Evolutionary conservation across 2,113 vertebrate species (phyloP).

Genomic region (Progne subis): DNA sequence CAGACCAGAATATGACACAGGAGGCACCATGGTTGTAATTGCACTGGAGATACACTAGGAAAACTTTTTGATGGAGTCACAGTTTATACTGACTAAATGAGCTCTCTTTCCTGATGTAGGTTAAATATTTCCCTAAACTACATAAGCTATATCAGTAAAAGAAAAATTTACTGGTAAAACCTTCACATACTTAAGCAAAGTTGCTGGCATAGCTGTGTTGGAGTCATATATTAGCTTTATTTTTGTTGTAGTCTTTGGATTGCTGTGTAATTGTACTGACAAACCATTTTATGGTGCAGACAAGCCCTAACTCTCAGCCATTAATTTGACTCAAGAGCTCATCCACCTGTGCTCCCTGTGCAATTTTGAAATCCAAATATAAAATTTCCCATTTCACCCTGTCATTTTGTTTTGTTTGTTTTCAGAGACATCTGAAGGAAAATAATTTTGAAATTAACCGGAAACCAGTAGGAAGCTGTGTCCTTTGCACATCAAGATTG

Average conservation of each 20-base stretch:
- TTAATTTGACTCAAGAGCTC: neutral
- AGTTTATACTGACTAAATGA: neutral
- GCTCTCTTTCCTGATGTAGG: fast-evolving
- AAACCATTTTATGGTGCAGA: neutral
- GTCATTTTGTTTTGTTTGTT: conserved; percentile 37
- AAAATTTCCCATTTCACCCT: neutral
- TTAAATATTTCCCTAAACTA: neutral
- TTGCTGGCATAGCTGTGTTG: neutral
- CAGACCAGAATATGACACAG: neutral
- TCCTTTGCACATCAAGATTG: neutral
- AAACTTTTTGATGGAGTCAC: neutral
- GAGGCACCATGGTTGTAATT: neutral
- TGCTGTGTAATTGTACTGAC: conserved; percentile 1
- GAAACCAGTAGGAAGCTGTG: neutral
- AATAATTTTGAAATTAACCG: conserved; percentile 33
- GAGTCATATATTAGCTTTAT: neutral
- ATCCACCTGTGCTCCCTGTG: neutral
- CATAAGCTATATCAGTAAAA: neutral
- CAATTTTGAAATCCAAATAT: neutral
- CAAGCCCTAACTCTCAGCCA: neutral
- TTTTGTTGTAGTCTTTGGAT: neutral
- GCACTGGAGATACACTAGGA: neutral
- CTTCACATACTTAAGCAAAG: neutral
- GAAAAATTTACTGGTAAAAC: neutral
- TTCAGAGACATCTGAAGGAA: conserved; percentile 66